A percentile compares a stretch with the other conserved stretches of the same genome.
Evolutionary conservation across 2,888 invertebrate genomes (phyloP).

Genomic region (Pammene aurita): DNA sequence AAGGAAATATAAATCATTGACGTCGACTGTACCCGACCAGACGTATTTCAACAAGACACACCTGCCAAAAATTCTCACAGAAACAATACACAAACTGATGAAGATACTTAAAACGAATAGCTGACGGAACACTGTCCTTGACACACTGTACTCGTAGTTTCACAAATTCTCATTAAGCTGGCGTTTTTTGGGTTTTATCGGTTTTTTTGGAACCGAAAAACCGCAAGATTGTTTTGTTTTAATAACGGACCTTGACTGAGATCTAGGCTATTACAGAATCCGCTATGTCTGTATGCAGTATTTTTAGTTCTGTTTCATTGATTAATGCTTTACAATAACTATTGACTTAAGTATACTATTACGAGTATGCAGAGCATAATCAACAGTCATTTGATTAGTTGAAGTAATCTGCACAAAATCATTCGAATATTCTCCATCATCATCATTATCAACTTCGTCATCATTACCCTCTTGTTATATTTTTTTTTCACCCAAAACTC

Average conservation of each 20-base stretch:
- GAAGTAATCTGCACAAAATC: too few species aligned
- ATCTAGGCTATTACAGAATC: slow-evolving; percentile 19
- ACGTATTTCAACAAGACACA: not conserved
- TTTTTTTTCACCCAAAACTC: too few species aligned
- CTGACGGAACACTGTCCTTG: slow-evolving; percentile 26
- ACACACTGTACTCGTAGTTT: slow-evolving; percentile 31
- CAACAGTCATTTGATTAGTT: too few species aligned
- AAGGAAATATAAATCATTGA: too few species aligned
- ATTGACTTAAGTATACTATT: too few species aligned
- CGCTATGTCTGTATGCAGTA: not conserved
- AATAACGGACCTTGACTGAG: slow-evolving; percentile 9
- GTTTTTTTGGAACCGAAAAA: slow-evolving; percentile 11
- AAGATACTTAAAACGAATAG: slow-evolving; percentile 17
- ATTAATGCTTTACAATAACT: not conserved
- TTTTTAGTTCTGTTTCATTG: not conserved
- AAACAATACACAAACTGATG: slow-evolving; percentile 31
- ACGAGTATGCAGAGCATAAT: too few species aligned
- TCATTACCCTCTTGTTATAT: too few species aligned
- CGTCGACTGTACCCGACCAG: too few species aligned
- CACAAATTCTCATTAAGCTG: slow-evolving; percentile 27
- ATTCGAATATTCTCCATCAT: too few species aligned
- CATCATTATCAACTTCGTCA: too few species aligned
- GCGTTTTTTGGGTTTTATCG: not conserved
- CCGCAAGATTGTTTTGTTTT: slow-evolving; percentile 16
- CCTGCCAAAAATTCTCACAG: slow-evolving; percentile 9